Evolutionary conservation across 2,113 vertebrate genomes (phyloP), one percentile per base, ranked within the genome.

Genomic region (Beaufortia kweichowensis): DNA sequence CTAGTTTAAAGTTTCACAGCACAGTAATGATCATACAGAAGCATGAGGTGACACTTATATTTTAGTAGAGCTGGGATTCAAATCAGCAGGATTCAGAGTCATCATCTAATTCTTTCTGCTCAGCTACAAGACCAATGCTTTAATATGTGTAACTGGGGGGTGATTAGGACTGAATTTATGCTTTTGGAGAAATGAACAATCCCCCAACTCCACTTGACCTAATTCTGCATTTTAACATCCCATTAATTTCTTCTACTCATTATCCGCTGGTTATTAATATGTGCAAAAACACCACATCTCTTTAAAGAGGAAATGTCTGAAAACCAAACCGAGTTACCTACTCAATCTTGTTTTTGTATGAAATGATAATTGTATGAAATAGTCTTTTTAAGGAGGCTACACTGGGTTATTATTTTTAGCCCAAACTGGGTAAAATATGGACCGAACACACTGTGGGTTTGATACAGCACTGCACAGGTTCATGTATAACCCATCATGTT

Each of bases 191-290:
- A 59, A 43, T 8, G 55, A 9, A 59, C 53, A 26, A n/a, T 57
- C 15, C 33, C n/a, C 33, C 5, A 43, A 43, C 24, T 41, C 39
- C 55, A 72, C 55, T 72, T 72, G 69, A 72, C 69, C 69, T 72
- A n/a, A 59, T 59, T 72, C 23, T 41, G 55, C 28, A 23, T 55
- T 68, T 41, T 71, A 71, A 11, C 19, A 71, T 57, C 33, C 21
- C 57, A 55, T 26, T 59, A 14, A 57, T n/a, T 41, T 69, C 48
- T 33, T 26, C 50, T 21, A 50, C 31, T 41, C 21, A 3, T 21
- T 39, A 23, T 6, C 33, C 14, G 3, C 14, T 23, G 4, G 6
- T 46, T 15, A 15, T 17, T 0, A 17, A 46, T 46, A 5, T 46
- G 1, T 46, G 12, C 15, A 17, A 46, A 46, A 43, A 11, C 5